phyloP scores from a whole-genome alignment of 2,113 vertebrate genomes.

The Stegostoma tigrinum region DNA sequence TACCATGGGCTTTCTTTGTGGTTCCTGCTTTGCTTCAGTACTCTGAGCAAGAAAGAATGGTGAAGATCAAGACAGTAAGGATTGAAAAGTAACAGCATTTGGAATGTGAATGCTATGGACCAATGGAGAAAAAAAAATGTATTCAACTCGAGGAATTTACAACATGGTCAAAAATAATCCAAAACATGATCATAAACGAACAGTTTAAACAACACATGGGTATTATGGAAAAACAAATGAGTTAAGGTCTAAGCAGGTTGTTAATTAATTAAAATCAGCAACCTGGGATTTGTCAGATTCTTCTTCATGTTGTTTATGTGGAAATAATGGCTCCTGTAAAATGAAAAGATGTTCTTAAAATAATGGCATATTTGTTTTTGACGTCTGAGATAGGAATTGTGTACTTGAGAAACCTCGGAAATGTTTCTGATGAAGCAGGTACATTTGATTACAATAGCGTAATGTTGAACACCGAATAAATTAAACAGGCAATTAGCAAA shows the following conservation, averaged over 20 bases:
- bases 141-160: not conserved
- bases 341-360: conserved; percentile 40
- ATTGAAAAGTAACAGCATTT: not conserved
- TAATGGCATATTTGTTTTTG: not conserved
- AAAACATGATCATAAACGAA: not conserved
- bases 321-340: conserved; percentile 61
- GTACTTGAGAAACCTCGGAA: not conserved
- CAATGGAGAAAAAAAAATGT: conserved; percentile 35
- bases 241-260: not conserved
- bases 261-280: conserved; percentile 44
- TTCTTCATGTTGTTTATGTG: conserved; percentile 61
- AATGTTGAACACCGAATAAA: not conserved
- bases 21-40: conserved; percentile 64
- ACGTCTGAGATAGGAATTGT: not conserved
- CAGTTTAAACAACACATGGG: not conserved
- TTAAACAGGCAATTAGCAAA: not conserved
- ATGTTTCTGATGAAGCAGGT: not conserved
- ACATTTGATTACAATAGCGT: not conserved
- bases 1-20: conserved; percentile 51
- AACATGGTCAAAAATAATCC: not conserved
- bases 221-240: not conserved
- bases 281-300: conserved; percentile 63
- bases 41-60: conserved; percentile 60
- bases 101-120: conserved; percentile 43
- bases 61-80: conserved; percentile 44